Percentiles rank a stretch among this genome's conserved stretches.
These are phyloP conservation scores for Agapetus fuscipes DNA, from an alignment of 2,888 invertebrate genomes.

Conservation along the genomic window DNA sequence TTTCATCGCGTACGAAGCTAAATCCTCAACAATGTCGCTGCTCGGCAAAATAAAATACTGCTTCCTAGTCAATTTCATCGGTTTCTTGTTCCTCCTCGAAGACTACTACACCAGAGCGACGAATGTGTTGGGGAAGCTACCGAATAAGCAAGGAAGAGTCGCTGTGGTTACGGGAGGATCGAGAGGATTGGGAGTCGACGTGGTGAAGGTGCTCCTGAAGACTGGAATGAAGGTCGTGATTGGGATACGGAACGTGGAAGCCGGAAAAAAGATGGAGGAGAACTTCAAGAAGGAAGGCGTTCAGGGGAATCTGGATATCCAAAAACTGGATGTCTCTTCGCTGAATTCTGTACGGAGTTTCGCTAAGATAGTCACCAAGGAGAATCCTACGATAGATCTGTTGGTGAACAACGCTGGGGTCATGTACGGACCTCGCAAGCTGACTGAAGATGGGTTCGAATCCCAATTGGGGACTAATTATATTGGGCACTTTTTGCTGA, in stretches of 20 bases:
- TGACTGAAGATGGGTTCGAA: conserved; percentile 78
- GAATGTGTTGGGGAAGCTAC: conserved; percentile 53
- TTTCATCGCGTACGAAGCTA: not conserved
- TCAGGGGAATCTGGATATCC: conserved; percentile 52
- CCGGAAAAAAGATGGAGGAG: conserved; percentile 35
- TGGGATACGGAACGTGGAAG: conserved; percentile 63
- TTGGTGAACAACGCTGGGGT: conserved; percentile 85
- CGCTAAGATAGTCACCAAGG: conserved; percentile 52
- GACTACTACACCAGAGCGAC: not conserved
- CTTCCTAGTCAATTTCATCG: not conserved
- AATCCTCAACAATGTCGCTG: not conserved
- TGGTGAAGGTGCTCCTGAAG: conserved; percentile 64
- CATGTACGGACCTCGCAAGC: conserved; percentile 72
- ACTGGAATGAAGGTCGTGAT: conserved; percentile 63
- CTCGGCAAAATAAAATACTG: not conserved
- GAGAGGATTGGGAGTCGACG: conserved; percentile 71
- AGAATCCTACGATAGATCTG: conserved; percentile 57
- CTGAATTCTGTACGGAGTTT: conserved; percentile 68
- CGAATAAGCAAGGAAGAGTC: conserved; percentile 53
- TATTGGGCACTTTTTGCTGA: conserved; percentile 75
- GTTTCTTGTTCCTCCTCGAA: not conserved
- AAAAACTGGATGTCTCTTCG: conserved; percentile 66
- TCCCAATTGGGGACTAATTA: conserved; percentile 82
- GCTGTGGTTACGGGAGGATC: conserved; percentile 83
- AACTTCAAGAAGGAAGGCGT: conserved; percentile 40